Evolutionary conservation across 1,140 invertebrate genomes (phyloP).

Genomic region (Stegodyphus dumicola): DNA sequence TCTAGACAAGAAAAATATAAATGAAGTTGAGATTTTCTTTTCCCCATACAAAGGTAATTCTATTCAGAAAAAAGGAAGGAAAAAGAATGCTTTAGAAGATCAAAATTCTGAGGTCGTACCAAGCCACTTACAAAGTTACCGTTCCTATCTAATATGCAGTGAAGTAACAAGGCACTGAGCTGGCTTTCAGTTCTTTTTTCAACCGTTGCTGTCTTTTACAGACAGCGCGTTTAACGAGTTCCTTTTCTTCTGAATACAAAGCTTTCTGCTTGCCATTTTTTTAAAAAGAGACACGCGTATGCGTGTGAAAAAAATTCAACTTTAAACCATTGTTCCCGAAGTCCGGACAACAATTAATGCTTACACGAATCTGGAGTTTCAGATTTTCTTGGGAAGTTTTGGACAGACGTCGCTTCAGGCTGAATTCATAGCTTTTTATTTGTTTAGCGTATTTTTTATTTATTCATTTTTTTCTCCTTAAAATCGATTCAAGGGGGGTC

Average conservation of each 20-base stretch:
- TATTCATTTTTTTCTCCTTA: too few species aligned
- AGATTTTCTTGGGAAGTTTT: slow-evolving; percentile 1
- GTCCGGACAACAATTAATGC: slow-evolving; percentile 20
- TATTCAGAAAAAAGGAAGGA: slow-evolving; percentile 2
- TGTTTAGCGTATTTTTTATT: too few species aligned
- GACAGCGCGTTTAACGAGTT: slow-evolving; percentile 22
- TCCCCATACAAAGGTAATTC: slow-evolving; percentile 14
- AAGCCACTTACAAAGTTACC: slow-evolving; percentile 13
- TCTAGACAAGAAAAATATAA: neutral
- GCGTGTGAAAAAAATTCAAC: neutral
- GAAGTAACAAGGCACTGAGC: neutral
- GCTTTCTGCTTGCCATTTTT: slow-evolving; percentile 19
- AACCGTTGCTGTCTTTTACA: slow-evolving; percentile 1
- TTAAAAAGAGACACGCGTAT: neutral
- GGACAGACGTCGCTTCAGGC: too few species aligned
- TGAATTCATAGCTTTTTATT: too few species aligned
- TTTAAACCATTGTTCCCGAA: slow-evolving; percentile 26
- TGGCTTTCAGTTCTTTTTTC: neutral
- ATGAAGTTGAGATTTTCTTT: neutral
- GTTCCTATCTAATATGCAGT: neutral
- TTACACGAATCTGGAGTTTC: slow-evolving; percentile 19
- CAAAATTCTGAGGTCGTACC: slow-evolving; percentile 10
- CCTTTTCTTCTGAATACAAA: slow-evolving; percentile 18
- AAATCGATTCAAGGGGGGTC: too few species aligned
- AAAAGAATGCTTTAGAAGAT: slow-evolving; percentile 13